Conservation (phyloP, 2,888 invertebrate species). For the Eupithecia insigniata region DNA sequence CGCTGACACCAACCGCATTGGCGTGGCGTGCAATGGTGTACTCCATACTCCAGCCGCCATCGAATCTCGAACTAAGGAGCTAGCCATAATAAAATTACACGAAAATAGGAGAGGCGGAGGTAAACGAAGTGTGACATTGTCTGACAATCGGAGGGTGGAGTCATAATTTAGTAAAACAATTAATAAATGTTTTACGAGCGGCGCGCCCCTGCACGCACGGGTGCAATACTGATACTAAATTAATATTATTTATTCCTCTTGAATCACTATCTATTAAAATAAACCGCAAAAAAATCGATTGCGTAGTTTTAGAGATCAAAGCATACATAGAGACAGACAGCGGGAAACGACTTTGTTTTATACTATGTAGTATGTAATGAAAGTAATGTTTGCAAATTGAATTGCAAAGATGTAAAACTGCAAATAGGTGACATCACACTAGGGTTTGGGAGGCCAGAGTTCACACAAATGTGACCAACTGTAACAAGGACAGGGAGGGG, state of each 20-base stretch:
- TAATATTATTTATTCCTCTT: too few species aligned
- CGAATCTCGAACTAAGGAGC: neutral
- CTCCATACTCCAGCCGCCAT: neutral
- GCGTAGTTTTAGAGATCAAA: too few species aligned
- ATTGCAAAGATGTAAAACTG: neutral
- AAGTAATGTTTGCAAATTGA: too few species aligned
- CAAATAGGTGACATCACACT: neutral
- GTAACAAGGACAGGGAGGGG: neutral
- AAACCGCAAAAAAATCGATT: too few species aligned
- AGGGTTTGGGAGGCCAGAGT: too few species aligned
- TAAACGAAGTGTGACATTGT: neutral
- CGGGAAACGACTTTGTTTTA: too few species aligned
- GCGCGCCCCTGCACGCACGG: too few species aligned
- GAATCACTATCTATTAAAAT: too few species aligned
- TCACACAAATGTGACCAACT: neutral
- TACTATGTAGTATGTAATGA: too few species aligned
- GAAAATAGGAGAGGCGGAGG: neutral
- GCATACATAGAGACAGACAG: too few species aligned
- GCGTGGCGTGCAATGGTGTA: neutral
- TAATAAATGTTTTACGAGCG: too few species aligned
- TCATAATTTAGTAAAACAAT: neutral
- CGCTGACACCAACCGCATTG: neutral
- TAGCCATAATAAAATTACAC: neutral
- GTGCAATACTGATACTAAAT: too few species aligned
- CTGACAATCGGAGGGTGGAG: neutral